Evolutionary conservation across 2,797 vertebrate species (phyloP).

Genomic region (Lates japonicus): DNA sequence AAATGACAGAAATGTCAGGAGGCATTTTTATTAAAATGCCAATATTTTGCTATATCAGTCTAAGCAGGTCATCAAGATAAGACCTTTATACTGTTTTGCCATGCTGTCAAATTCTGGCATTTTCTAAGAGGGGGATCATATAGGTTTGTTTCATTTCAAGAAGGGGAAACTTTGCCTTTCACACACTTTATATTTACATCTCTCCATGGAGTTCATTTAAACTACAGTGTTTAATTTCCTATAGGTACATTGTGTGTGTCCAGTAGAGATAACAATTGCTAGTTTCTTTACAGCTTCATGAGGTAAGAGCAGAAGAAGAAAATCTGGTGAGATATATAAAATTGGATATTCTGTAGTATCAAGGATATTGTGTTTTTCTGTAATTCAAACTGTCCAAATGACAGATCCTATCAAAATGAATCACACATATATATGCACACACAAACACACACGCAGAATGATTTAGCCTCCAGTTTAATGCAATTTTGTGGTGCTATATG

Average conservation of each 20-base stretch:
- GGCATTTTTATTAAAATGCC: constrained; percentile 86
- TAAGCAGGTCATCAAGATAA: constrained; percentile 84
- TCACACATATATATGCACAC: background rate
- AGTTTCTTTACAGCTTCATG: constrained; percentile 10
- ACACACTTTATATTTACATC: constrained; percentile 14
- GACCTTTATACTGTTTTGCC: constrained; percentile 79
- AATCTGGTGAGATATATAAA: constrained; percentile 31
- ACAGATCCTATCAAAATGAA: constrained; percentile 42
- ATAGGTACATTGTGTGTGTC: background rate
- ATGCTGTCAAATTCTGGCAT: constrained; percentile 81
- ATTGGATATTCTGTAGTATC: constrained; percentile 34
- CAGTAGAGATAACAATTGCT: constrained; percentile 26
- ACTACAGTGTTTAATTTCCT: background rate
- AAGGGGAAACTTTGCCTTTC: constrained; percentile 14
- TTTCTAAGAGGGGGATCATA: constrained; percentile 63
- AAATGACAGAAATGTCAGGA: constrained; percentile 86
- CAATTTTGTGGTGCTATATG: constrained; percentile 68
- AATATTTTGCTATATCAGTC: constrained; percentile 83
- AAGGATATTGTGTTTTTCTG: constrained; percentile 32
- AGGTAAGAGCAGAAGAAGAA: background rate
- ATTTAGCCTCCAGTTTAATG: constrained; percentile 75
- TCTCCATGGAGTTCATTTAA: constrained; percentile 15
- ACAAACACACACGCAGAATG: constrained; percentile 28
- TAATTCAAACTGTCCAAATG: constrained; percentile 54
- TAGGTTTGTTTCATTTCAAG: constrained; percentile 45